Conservation (phyloP, 1,140 invertebrate species). For the Lucilia cuprina region DNA sequence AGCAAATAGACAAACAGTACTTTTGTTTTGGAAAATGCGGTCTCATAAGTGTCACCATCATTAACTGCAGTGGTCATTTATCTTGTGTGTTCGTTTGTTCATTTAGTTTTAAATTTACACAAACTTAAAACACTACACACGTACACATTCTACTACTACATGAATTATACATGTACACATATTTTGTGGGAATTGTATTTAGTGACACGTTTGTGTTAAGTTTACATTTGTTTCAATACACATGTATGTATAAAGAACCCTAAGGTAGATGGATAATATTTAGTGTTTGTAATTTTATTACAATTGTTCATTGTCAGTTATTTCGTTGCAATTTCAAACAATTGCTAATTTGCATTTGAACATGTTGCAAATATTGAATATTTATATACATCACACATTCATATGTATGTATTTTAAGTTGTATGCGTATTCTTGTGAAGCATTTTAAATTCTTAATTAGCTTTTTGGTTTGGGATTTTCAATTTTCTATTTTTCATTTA, state of each 20-base stretch:
- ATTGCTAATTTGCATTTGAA: background rate
- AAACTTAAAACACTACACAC: background rate
- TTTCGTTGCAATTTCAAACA: background rate
- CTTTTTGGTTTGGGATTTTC: too few relatives aligned
- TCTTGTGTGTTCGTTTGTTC: background rate
- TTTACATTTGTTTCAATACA: too few relatives aligned
- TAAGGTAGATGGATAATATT: background rate
- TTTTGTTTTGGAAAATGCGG: background rate
- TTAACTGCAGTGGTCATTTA: slow-evolving; percentile 1
- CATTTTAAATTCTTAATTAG: too few relatives aligned
- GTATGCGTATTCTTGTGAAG: too few relatives aligned
- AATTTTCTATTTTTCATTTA: too few relatives aligned
- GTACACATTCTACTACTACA: background rate
- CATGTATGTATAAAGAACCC: background rate
- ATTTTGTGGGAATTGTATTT: background rate
- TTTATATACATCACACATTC: background rate
- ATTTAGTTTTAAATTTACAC: too few relatives aligned
- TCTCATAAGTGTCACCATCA: background rate
- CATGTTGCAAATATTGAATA: background rate
- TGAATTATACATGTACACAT: background rate
- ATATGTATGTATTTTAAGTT: too few relatives aligned
- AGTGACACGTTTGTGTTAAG: too few relatives aligned
- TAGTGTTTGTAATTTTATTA: too few relatives aligned
- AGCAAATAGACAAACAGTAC: background rate
- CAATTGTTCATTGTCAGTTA: too few relatives aligned